Evolutionary conservation across 1,140 invertebrate species (phyloP).

Genomic region (Belonocnema kinseyi): DNA sequence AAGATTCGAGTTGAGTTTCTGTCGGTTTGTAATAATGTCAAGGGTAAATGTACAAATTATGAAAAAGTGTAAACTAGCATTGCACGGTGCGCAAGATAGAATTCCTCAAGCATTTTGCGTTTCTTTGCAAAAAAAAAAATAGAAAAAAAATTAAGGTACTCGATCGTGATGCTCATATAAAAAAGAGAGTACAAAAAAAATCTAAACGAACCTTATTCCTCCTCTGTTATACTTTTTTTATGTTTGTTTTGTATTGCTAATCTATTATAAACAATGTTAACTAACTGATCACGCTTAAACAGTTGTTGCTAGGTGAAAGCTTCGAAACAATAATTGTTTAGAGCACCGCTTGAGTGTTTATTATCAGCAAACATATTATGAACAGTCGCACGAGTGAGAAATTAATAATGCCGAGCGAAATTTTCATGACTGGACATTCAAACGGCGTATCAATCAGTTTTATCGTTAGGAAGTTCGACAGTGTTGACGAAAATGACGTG

Average conservation of each 20-base stretch:
- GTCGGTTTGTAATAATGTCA: slow-evolving; percentile 58
- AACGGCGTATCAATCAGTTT: slow-evolving; percentile 8
- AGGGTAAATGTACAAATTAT: slow-evolving; percentile 63
- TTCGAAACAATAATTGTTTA: slow-evolving; percentile 29
- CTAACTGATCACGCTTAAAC: slow-evolving; percentile 29
- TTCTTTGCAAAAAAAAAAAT: slow-evolving; percentile 36
- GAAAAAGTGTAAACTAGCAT: slow-evolving; percentile 44
- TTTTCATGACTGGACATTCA: background rate
- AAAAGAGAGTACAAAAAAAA: slow-evolving; percentile 58
- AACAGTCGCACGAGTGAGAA: background rate
- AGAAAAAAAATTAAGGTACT: slow-evolving; percentile 35
- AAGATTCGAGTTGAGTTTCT: slow-evolving; percentile 39
- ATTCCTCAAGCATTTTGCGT: slow-evolving; percentile 4
- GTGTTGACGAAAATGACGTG: slow-evolving; percentile 45
- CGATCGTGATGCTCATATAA: slow-evolving; percentile 38
- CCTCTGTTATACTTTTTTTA: slow-evolving; percentile 24
- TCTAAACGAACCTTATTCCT: slow-evolving; percentile 35
- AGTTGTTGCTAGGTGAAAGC: slow-evolving; percentile 3
- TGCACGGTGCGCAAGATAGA: slow-evolving; percentile 42
- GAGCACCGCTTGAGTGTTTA: slow-evolving; percentile 8
- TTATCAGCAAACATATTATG: background rate
- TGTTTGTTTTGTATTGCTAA: slow-evolving; percentile 28
- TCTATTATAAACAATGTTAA: slow-evolving; percentile 34
- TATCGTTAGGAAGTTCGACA: slow-evolving; percentile 11
- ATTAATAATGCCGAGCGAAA: background rate